Base-by-base conservation (phyloP, 1,140 invertebrate genomes). In the Lerema accius region DNA sequence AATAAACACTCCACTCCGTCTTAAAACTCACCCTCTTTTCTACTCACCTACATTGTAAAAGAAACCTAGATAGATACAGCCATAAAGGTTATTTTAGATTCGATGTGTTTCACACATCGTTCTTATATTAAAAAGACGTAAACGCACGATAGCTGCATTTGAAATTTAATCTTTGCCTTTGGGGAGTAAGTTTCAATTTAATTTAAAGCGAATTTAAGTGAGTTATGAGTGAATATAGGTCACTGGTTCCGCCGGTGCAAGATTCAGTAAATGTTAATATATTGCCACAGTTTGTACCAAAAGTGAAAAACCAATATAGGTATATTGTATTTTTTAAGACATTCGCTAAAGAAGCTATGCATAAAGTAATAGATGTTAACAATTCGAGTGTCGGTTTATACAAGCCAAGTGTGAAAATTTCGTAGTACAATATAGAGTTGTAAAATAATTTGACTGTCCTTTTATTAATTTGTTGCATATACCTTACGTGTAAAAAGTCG, bases 1-100 rank as follows among this genome's bases (percentile, higher is more conserved):
- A 56, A 56, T 56, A 56, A 56, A 56, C 53, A 56, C 40, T 56
- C 53, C 39, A 56, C 53, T 56, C 23, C 15, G 15, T 45, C 40
- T 56, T 56, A 43, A 56, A 32, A 43, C 23, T 56, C 53, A 45
- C 53, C 40, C 40, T 45, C 40, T 16, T 56, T 43, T n/a, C 13
- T 26, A 16, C 6, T 14, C 39, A 11, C 23, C 4, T 56, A 19
- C 40, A 11, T 11, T 2, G 3, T 9, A 56, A 45, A 56, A 0
- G 11, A 3, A 32, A 28, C 6, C 40, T 56, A 11, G 26, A 16
- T 14, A n/a, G 28, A 32, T 10, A 11, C 28, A 28, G 4, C 9
- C 0, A 17, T 56, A 43, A 17, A 28, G 40, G 9, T 43, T 13
- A 43, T 28, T 56, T 56, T 42, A 42, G 39, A 43, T 43, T 23